Conservation (phyloP, 2,888 invertebrate genomes). For the Drosophila trichaetosa region DNA sequence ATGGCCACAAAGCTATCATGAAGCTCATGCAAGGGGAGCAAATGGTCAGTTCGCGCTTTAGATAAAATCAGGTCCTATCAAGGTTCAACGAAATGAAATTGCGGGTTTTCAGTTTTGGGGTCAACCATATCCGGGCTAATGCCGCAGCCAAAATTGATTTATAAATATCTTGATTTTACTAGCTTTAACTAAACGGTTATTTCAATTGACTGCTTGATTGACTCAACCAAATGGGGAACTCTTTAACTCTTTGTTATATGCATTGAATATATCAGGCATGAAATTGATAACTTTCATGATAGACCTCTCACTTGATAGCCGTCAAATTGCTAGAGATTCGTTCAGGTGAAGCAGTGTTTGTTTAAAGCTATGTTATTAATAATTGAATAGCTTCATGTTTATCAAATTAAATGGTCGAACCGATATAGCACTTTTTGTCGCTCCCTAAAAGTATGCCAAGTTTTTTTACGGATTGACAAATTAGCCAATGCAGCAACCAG, state of each 20-base stretch:
- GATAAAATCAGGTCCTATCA: slow-evolving; percentile 54
- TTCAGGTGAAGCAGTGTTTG: background rate
- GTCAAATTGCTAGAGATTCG: background rate
- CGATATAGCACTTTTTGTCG: fast-evolving
- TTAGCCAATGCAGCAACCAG: background rate
- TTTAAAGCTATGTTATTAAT: background rate
- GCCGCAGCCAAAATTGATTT: slow-evolving; percentile 1
- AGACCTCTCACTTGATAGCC: background rate
- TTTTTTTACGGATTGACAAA: background rate
- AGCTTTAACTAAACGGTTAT: slow-evolving; percentile 7
- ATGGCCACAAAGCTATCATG: slow-evolving; percentile 34
- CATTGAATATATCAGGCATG: background rate
- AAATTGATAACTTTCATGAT: background rate
- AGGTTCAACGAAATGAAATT: slow-evolving; percentile 25
- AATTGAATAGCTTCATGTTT: background rate
- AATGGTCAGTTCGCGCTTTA: slow-evolving; percentile 64
- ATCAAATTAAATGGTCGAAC: background rate
- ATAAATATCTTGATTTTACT: slow-evolving; percentile 2
- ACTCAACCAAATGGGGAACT: background rate
- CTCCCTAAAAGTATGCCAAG: background rate
- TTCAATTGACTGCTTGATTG: slow-evolving; percentile 5
- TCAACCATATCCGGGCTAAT: slow-evolving; percentile 40
- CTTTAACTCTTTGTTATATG: background rate
- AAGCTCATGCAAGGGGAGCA: slow-evolving; percentile 5
- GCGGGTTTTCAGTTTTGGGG: slow-evolving; percentile 16